A percentile compares a stretch with the other conserved stretches of the same genome.
Evolutionary conservation across 2,888 invertebrate genomes (phyloP).

Genomic region (Venustoraphidia nigricollis): DNA sequence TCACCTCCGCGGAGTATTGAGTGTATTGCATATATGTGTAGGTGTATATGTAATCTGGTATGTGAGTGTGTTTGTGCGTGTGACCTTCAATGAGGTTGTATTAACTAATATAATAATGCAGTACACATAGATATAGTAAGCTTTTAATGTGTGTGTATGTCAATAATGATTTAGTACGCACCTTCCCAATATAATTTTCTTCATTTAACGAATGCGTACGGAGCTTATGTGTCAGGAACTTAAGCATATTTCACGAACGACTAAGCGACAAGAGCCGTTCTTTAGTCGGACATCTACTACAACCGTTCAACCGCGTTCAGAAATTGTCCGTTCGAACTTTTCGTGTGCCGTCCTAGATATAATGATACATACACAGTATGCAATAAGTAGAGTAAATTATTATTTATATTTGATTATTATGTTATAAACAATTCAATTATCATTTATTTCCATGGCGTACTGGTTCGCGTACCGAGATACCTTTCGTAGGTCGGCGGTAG

Average conservation of each 20-base stretch:
- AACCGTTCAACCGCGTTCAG: not conserved
- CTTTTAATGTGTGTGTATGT: no score
- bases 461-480: conserved; percentile 13
- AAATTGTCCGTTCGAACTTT: no score
- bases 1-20: conserved; percentile 26
- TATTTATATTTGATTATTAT: no score
- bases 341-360: no score
- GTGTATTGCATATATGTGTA: no score
- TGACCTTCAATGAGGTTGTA: conserved; percentile 32
- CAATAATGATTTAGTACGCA: conserved; percentile 29
- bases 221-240: conserved; percentile 73
- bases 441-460: no score
- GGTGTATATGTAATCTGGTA: no score
- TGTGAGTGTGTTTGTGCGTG: not conserved
- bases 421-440: no score
- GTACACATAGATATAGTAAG: no score
- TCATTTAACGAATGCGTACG: conserved; percentile 76
- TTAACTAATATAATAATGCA: not conserved
- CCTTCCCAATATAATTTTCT: conserved; percentile 61
- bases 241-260: conserved; percentile 58
- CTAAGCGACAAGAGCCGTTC: not conserved
- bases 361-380: conserved; percentile 1
- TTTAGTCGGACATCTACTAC: not conserved
- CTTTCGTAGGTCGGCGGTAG: conserved; percentile 19
- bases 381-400: no score